Evolutionary conservation across 2,797 vertebrate genomes (phyloP), one percentile per base, ranked within the genome.

Genomic region (Sebastes minor): DNA sequence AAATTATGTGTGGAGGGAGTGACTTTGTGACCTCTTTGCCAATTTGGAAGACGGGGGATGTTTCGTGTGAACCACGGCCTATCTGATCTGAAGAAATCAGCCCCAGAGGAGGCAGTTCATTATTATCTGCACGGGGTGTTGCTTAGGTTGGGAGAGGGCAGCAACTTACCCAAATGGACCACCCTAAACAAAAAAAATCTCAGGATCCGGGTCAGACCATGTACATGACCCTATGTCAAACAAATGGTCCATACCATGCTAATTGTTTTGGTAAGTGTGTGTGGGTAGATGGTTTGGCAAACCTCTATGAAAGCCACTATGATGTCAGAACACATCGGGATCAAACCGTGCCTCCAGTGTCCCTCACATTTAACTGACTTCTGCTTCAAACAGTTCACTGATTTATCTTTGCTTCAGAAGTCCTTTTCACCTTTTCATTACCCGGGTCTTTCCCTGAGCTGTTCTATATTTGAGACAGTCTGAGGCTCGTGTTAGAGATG

Each of bases 401-500:
- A 71, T 55, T 30, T 22, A 38, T 49, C 59, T 71, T 66, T 23
- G 61, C 63, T 57, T 0, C 49, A 68, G 46, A 71, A 75, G 57
- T 70, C 61, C 61, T 65, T 60, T 72, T 83, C 62, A 78, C 76
- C 71, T 87, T 77, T 38, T 79, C 62, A 76, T 86, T 76, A 13
- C 35, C 27, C 23, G 10, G 32, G 55, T 60, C 78, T 79, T 78
- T 28, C 60, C 78, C 63, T 80, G 52, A 84, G 85, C 86, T 81
- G 68, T 74, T 87, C 61, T 84, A 25, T 71, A 69, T 89, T 83
- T 82, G 82, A 86, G 82, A 77, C 78, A 53, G 85, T 82, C 53
- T n/a, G 0, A 52, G 78, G 62, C 66, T 80, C 87, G 87, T 91
- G 83, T 91, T 89, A 70, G 82, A 86, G 90, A 91, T 86, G 89